Evolutionary conservation across 2,113 vertebrate species (phyloP), one percentile per base, ranked within the genome.

Genomic region (Pteronura brasiliensis): DNA sequence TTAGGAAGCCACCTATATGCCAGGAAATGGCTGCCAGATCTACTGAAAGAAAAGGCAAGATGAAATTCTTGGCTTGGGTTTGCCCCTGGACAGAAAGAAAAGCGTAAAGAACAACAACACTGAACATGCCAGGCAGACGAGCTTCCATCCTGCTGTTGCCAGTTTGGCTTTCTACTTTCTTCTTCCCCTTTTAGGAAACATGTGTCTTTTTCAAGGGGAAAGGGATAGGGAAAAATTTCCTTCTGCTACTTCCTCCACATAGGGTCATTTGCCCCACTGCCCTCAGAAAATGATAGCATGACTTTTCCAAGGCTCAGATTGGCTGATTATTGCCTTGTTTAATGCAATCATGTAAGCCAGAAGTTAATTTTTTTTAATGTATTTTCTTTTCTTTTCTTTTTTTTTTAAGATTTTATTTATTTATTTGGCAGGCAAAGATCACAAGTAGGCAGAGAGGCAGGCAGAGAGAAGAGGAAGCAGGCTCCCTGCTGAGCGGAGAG

Each of bases 31-130:
- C 59, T 91, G 76, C 91, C 93, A 97, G 57, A 71, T 86, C 49
- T 90, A 76, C 57, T 47, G 69, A 97, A 90, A 93, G 85, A 72
- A 91, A 96, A 97, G 71, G 52, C 83, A 89, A 91, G 77, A 95
- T 67, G 49, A 93, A 96, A 90, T 89, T 95, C 85, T 95, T 98
- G 98, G 93, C 92, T 89, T 69, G 36, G 15, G 3, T 69, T 95
- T 92, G 52, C 49, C 67, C 95, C 82, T 96, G 96, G 91, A 91
- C 71, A 85, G 77, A 84, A 92, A 96, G 85, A 81, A 84, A 90
- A 90, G 31, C 36, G 82, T 34, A 92, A 93, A 76, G 92, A 97
- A 92, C 79, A 92, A 13, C 82, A 90, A 59, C 87, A 67, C 15
- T 4, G 55, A 90, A 25, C 47, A 9, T 7, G 76, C 96, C 94